Conservation (phyloP, 2,888 invertebrate genomes). For the Unio delphinus region DNA sequence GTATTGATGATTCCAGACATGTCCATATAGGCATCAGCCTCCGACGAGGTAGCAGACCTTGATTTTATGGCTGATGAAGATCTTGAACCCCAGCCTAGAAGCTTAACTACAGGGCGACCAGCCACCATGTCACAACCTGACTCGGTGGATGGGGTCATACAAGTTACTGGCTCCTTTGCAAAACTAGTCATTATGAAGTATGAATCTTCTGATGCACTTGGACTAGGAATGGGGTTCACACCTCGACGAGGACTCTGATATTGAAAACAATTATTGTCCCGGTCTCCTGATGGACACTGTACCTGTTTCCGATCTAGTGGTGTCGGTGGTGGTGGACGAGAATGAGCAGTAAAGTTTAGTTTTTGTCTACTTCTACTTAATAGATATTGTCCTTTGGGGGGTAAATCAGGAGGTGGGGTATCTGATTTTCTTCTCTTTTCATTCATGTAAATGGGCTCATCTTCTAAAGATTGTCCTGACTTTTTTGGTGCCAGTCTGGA, state of each 20-base stretch:
- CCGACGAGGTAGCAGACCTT: constrained; percentile 5
- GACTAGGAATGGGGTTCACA: constrained; percentile 10
- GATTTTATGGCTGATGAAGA: constrained; percentile 8
- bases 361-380: constrained; percentile 36
- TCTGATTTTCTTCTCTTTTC: constrained; percentile 30
- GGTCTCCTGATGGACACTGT: not conserved
- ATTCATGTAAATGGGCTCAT: constrained; percentile 59
- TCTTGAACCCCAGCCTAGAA: constrained; percentile 26
- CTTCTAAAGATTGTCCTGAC: constrained; percentile 7
- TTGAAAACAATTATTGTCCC: constrained; percentile 14
- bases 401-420: constrained; percentile 56
- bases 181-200: constrained; percentile 43
- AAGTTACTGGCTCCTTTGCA: constrained; percentile 28
- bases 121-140: constrained; percentile 20
- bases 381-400: constrained; percentile 61
- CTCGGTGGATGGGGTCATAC: constrained; percentile 4
- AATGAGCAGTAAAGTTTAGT: constrained; percentile 10
- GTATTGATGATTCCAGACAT: constrained; percentile 47
- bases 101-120: constrained; percentile 30
- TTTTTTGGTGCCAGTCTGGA: not conserved
- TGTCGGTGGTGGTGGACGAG: constrained; percentile 29
- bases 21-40: constrained; percentile 49
- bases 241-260: constrained; percentile 17
- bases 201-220: constrained; percentile 29
- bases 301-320: constrained; percentile 21